Conservation (phyloP, 2,888 invertebrate species). For the Cactoblastis cactorum region DNA sequence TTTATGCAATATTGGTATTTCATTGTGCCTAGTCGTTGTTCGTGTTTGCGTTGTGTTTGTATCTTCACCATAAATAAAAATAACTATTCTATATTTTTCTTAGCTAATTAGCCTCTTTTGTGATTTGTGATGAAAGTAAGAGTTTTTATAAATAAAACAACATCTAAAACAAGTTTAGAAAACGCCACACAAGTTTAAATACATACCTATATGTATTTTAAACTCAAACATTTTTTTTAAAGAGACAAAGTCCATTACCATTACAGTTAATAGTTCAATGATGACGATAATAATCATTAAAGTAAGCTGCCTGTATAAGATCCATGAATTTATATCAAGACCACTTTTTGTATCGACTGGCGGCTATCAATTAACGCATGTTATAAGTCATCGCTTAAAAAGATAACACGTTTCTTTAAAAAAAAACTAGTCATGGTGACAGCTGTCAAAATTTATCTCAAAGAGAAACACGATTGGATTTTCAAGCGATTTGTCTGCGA, state of each 20-base stretch:
- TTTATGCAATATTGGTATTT: no score
- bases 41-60: no score
- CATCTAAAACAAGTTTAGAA: no score
- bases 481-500: background rate
- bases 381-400: slow-evolving; percentile 2
- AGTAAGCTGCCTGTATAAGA: background rate
- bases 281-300: slow-evolving; percentile 3
- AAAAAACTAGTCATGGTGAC: background rate
- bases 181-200: background rate
- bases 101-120: no score
- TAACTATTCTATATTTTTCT: no score
- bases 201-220: background rate
- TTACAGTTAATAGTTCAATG: background rate
- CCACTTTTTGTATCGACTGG: slow-evolving; percentile 7
- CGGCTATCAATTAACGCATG: slow-evolving; percentile 6
- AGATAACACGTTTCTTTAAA: background rate
- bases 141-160: no score
- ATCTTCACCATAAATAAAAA: no score
- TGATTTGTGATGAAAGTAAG: no score
- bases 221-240: no score
- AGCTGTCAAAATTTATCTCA: slow-evolving; percentile 9
- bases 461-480: background rate
- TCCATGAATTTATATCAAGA: slow-evolving; percentile 4
- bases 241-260: background rate
- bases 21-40: no score